Base-by-base conservation (phyloP, 2,888 invertebrate species). In the Drosophila stalkeri region DNA sequence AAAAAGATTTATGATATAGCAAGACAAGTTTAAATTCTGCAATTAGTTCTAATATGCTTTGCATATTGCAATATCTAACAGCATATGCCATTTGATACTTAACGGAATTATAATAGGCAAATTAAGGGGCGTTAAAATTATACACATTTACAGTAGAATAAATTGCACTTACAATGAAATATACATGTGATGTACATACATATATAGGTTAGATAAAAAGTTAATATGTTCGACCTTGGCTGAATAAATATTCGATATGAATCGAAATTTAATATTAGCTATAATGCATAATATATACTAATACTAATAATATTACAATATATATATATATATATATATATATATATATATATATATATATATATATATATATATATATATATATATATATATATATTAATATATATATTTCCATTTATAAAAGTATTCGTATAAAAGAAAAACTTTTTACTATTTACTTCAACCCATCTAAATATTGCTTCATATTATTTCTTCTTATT, bases 71-170 rank as follows among this genome's bases (percentile, higher is more conserved):
- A 35, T 35, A 35, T 35, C 37, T 14, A 14, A 14, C 7, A 46
- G 18, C 46, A 14, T 8, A 31, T 49, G n/a, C 5, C 4, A 27
- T 27, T 47, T 11, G 49, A 3, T 51, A 18, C 7, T 16, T 11
- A 27, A 27, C 2, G 8, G 8, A 47, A 9, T n/a, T n/a, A n/a
- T 18, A 12, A 12, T 51, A 20, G 4, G 16, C 16, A 35, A 16
- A 37, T 52, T 20, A 37, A 52, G 52, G 52, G 52, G 52, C 52
- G 52, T 51, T 33, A 0, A 49, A n/a, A 49, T n/a, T 11, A 5
- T 16, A 47, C 4, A 7, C n/a, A 31, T 9, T 49, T n/a, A 6
- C 9, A 47, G n/a, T 5, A 49, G 47, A 1, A n/a, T 31, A 11
- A 12, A 12, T 33, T 31, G 11, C 9, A 52, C 8, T 11, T 52